A percentile compares a stretch with the other conserved stretches of the same genome.
Conservation (phyloP, 1,140 invertebrate species). For the Atta colombica region DNA sequence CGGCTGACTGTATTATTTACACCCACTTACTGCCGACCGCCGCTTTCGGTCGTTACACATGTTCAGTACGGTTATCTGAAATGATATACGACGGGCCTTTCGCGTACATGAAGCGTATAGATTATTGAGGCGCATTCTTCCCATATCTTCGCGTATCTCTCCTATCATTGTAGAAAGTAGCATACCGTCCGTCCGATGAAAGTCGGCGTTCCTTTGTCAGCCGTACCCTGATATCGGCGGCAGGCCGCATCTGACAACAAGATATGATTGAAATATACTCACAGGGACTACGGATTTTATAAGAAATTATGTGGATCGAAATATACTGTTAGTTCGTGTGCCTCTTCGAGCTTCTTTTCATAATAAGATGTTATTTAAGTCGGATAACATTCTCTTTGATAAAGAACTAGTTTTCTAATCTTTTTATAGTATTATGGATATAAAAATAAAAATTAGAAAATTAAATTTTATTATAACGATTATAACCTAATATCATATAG, state of each 20-base stretch:
- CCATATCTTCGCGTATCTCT: conserved; percentile 6
- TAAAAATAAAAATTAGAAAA: neutral
- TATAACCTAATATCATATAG: neutral
- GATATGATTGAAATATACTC: conserved; percentile 34
- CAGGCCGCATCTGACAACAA: conserved; percentile 23
- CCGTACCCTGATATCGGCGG: conserved; percentile 22
- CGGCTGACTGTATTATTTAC: conserved; percentile 56
- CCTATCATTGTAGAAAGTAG: conserved; percentile 18
- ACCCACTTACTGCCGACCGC: conserved; percentile 53
- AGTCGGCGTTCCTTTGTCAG: conserved; percentile 52
- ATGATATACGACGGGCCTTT: conserved; percentile 48
- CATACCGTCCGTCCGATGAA: conserved; percentile 42
- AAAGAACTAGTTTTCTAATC: neutral
- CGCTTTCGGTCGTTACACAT: conserved; percentile 38
- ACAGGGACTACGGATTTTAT: conserved; percentile 1
- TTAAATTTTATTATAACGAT: neutral
- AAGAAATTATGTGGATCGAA: conserved; percentile 17
- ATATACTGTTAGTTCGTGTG: neutral
- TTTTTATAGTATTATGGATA: neutral
- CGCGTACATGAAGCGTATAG: conserved; percentile 34
- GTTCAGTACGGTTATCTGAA: conserved; percentile 58
- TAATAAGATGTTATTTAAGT: conserved; percentile 31
- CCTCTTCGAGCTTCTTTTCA: neutral
- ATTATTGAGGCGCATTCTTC: conserved; percentile 47
- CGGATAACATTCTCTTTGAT: no score